Percentiles rank a stretch among this genome's conserved stretches.
Evolutionary conservation across 1,140 invertebrate genomes (phyloP).

Genomic region (Heliconius eleuchia): DNA sequence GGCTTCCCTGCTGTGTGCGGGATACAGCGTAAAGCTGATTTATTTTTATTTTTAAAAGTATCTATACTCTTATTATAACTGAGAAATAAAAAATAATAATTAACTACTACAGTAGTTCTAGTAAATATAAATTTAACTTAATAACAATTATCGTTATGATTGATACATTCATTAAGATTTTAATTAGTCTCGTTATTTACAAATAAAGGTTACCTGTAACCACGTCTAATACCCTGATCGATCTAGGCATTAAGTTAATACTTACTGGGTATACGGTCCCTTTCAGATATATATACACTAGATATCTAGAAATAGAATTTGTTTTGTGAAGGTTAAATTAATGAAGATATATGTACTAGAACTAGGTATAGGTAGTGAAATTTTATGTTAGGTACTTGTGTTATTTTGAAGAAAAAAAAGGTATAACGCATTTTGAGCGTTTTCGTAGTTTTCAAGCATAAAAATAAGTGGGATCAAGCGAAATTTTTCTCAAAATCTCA

Average conservation of each 20-base stretch:
- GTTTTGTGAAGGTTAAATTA: not conserved
- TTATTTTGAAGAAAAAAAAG: too few species aligned
- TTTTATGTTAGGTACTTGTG: too few species aligned
- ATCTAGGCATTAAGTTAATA: conserved; percentile 19
- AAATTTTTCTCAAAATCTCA: too few species aligned
- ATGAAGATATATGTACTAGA: too few species aligned
- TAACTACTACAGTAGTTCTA: not conserved
- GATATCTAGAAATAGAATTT: not conserved
- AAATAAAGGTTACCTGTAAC: not conserved
- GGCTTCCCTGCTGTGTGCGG: too few species aligned
- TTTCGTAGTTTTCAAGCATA: too few species aligned
- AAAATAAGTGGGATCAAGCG: too few species aligned
- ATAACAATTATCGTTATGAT: conserved; percentile 26
- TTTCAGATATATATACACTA: not conserved
- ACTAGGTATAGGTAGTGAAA: too few species aligned
- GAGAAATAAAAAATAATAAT: not conserved
- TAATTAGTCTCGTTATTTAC: not conserved
- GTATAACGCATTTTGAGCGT: too few species aligned
- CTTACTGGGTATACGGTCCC: not conserved
- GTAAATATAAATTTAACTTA: not conserved
- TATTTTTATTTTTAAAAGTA: too few species aligned
- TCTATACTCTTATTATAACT: too few species aligned
- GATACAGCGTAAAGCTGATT: too few species aligned
- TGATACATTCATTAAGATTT: not conserved
- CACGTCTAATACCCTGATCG: conserved; percentile 16